phyloP scores from a whole-genome alignment of 2,113 vertebrate species.

The Cebidichthys violaceus region DNA sequence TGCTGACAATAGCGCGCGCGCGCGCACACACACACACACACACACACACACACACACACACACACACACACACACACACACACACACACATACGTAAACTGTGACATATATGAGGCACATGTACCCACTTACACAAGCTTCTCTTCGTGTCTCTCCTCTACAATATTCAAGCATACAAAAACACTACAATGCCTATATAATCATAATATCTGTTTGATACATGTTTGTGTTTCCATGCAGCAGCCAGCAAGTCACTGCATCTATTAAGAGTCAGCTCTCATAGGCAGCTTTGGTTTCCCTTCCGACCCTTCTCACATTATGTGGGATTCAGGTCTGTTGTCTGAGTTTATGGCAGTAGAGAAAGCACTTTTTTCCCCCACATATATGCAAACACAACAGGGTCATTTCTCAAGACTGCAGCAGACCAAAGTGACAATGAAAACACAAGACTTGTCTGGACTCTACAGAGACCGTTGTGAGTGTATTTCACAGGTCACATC shows the following conservation, averaged over 20 bases:
- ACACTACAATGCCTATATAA: neutral
- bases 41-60: conserved; percentile 19
- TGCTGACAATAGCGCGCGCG: conserved; percentile 19
- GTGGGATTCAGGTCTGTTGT: conserved; percentile 54
- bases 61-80: conserved; percentile 30
- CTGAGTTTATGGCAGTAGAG: conserved; percentile 30
- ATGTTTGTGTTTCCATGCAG: neutral
- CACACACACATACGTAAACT: neutral
- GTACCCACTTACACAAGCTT: neutral
- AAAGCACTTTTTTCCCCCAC: conserved; percentile 18
- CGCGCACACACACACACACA: conserved; percentile 28
- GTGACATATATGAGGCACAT: conserved; percentile 23
- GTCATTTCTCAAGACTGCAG: neutral
- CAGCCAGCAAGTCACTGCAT: neutral
- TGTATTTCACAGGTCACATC: neutral
- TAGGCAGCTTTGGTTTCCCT: conserved; percentile 36
- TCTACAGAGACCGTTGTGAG: neutral
- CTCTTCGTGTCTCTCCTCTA: neutral
- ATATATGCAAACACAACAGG: neutral
- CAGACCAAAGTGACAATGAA: neutral
- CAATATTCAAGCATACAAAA: neutral
- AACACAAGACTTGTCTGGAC: neutral
- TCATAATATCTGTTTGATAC: neutral
- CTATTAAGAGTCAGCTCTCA: conserved; percentile 24
- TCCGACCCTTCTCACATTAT: conserved; percentile 17